Evolutionary conservation across 2,797 vertebrate genomes (phyloP).

Genomic region (Lacerta viridis): DNA sequence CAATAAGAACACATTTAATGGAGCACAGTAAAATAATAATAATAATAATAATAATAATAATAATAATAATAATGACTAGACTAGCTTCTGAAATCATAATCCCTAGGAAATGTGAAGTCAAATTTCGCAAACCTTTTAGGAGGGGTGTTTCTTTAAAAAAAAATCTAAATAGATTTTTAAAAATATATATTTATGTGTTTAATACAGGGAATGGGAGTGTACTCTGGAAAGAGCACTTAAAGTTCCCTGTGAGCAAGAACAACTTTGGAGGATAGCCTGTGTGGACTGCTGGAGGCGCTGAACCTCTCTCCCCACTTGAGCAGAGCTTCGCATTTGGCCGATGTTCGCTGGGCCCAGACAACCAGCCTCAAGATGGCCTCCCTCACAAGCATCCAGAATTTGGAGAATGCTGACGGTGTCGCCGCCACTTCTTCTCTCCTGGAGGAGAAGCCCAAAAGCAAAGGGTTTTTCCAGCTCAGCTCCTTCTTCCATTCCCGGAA

Average conservation of each 20-base stretch:
- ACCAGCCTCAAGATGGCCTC: slow-evolving; percentile 70
- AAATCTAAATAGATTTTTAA: background rate
- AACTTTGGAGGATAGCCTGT: slow-evolving; percentile 29
- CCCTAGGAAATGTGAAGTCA: background rate
- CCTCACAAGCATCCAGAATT: fast-evolving
- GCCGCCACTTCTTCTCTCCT: background rate
- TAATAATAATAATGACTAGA: no score
- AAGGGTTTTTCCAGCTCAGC: slow-evolving; percentile 75
- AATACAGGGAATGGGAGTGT: slow-evolving; percentile 9
- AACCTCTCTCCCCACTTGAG: background rate
- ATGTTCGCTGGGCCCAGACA: background rate
- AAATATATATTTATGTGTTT: no score
- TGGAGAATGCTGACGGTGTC: background rate
- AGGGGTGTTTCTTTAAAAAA: background rate
- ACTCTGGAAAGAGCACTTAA: background rate
- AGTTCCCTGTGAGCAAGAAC: background rate
- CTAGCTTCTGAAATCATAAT: background rate
- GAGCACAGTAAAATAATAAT: no score
- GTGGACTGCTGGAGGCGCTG: slow-evolving; percentile 26
- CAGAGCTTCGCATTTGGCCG: background rate
- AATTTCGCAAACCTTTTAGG: background rate
- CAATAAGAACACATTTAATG: no score
- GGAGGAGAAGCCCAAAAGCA: slow-evolving; percentile 72
- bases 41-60: no score
- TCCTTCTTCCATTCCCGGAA: slow-evolving; percentile 80